Conservation (phyloP, 2,888 invertebrate genomes). For the Altica lythri region DNA sequence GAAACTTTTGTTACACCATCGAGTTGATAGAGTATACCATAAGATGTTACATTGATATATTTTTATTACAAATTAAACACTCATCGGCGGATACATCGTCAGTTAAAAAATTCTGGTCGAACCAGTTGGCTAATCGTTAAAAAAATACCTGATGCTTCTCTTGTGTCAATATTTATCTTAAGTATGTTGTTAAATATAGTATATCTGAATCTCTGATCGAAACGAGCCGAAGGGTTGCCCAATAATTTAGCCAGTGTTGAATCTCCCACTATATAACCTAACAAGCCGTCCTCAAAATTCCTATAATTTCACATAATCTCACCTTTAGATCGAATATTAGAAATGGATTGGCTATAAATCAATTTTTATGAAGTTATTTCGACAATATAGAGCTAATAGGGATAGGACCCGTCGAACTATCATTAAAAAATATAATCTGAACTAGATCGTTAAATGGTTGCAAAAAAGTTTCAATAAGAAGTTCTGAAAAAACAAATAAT, state of each 20-base stretch:
- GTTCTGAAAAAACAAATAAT: slow-evolving; percentile 18
- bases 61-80: too few species aligned
- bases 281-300: slow-evolving; percentile 27
- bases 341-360: slow-evolving; percentile 34
- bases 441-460: slow-evolving; percentile 18
- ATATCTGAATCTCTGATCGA: slow-evolving; percentile 33
- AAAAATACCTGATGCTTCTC: slow-evolving; percentile 26
- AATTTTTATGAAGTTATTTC: slow-evolving; percentile 33
- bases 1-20: too few species aligned
- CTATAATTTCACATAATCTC: slow-evolving; percentile 32
- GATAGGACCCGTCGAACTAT: slow-evolving; percentile 26
- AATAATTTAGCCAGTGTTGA: slow-evolving; percentile 33
- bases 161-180: slow-evolving; percentile 41
- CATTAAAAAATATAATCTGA: slow-evolving; percentile 30
- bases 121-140: slow-evolving; percentile 29
- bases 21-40: too few species aligned
- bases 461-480: slow-evolving; percentile 22
- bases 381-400: slow-evolving; percentile 23
- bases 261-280: slow-evolving; percentile 31
- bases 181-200: slow-evolving; percentile 37
- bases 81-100: too few species aligned
- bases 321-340: slow-evolving; percentile 30
- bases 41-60: too few species aligned
- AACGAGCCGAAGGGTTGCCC: slow-evolving; percentile 30
- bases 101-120: too few species aligned